These are phyloP conservation scores for Onychostoma macrolepis DNA, from an alignment of 2,113 vertebrate species.

Conservation along the genomic window DNA sequence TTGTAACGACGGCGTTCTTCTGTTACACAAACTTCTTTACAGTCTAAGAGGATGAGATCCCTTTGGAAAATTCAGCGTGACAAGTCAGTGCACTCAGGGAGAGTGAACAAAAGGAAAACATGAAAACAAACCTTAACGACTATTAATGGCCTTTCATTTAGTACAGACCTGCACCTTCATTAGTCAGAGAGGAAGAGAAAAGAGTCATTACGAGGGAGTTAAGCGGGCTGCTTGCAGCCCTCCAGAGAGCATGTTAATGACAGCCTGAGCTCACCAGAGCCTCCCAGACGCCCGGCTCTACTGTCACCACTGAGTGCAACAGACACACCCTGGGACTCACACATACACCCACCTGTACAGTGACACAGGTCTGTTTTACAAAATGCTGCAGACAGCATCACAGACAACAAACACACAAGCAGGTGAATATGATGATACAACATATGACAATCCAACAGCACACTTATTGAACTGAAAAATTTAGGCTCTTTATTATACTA, in stretches of 20 bases:
- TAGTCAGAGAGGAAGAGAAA: conserved; percentile 44
- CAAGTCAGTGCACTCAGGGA: conserved; percentile 35
- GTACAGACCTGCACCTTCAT: conserved; percentile 62
- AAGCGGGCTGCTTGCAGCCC: conserved; percentile 49
- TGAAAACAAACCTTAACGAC: conserved; percentile 56
- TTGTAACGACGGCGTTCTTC: background rate
- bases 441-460: background rate
- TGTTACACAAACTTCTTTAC: conserved; percentile 35
- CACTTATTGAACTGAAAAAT: background rate
- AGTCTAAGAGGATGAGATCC: conserved; percentile 39
- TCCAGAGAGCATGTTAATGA: conserved; percentile 55
- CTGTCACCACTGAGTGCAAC: conserved; percentile 30
- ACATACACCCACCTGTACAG: background rate
- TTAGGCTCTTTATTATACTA: background rate
- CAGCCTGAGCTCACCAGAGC: conserved; percentile 45
- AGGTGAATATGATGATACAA: background rate
- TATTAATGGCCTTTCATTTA: conserved; percentile 47
- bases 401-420: background rate
- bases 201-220: conserved; percentile 47
- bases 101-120: conserved; percentile 43
- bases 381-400: background rate
- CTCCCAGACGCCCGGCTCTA: conserved; percentile 46
- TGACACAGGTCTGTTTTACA: background rate
- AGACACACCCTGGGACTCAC: background rate
- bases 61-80: conserved; percentile 42